Evolutionary conservation across 2,888 invertebrate species (phyloP).

Genomic region (Apodemia zela): DNA sequence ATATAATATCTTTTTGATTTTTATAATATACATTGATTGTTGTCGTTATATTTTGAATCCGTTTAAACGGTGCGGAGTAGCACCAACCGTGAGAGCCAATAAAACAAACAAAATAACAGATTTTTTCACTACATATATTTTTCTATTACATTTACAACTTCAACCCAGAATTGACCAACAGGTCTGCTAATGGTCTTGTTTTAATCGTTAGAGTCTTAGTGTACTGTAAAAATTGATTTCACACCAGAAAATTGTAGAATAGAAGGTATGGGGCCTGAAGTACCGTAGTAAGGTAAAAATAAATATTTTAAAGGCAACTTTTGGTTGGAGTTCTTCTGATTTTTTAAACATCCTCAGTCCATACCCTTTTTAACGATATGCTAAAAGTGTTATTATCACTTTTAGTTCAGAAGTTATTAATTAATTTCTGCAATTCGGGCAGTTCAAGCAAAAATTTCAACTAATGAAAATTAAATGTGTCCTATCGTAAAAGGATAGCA

Average conservation of each 20-base stretch:
- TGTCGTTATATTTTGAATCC: conserved; percentile 5
- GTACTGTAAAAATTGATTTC: conserved; percentile 9
- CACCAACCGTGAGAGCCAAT: conserved; percentile 1
- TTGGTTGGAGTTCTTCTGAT: conserved; percentile 6
- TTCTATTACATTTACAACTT: too few relatives aligned
- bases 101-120: too few relatives aligned
- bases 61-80: background rate
- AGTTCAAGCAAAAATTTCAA: conserved; percentile 7
- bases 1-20: too few relatives aligned
- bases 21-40: background rate
- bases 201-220: conserved; percentile 7
- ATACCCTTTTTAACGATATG: conserved; percentile 11
- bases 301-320: background rate
- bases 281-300: background rate
- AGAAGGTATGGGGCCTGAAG: conserved; percentile 5
- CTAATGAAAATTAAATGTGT: background rate
- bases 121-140: too few relatives aligned
- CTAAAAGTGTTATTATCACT: conserved; percentile 14
- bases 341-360: conserved; percentile 6
- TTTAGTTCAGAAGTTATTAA: conserved; percentile 17
- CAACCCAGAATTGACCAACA: too few relatives aligned
- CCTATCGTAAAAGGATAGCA: background rate
- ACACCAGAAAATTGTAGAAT: conserved; percentile 5
- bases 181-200: background rate
- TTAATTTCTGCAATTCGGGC: conserved; percentile 7